These are phyloP conservation scores for Malurus alboscapulatus DNA, from an alignment of 2,113 vertebrate species.

Conservation along the genomic window DNA sequence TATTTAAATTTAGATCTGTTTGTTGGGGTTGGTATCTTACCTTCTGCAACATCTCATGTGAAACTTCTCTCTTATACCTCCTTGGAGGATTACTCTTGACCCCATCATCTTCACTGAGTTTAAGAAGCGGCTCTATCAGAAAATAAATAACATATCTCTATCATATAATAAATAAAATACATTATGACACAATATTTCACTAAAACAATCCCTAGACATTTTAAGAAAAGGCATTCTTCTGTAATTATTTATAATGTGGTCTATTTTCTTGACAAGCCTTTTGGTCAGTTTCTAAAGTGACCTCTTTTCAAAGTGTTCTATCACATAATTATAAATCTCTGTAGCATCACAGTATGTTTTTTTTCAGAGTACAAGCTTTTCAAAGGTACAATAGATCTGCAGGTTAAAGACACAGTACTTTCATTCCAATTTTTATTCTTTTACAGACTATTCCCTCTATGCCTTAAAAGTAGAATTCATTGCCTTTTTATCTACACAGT, in stretches of 20 bases:
- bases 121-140: constrained; percentile 78
- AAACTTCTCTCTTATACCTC: constrained; percentile 75
- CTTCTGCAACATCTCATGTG: constrained; percentile 82
- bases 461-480: constrained; percentile 77
- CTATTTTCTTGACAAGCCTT: constrained; percentile 73
- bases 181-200: constrained; percentile 69
- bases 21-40: constrained; percentile 70
- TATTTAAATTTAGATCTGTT: constrained; percentile 63
- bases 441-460: constrained; percentile 74
- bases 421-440: constrained; percentile 76
- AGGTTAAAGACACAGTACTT: constrained; percentile 77
- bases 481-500: constrained; percentile 79
- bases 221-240: constrained; percentile 65
- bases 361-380: constrained; percentile 68
- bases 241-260: constrained; percentile 77
- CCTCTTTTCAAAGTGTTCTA: constrained; percentile 67
- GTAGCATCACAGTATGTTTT: constrained; percentile 63
- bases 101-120: constrained; percentile 72
- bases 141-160: constrained; percentile 61
- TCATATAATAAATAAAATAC: constrained; percentile 75
- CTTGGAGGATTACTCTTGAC: constrained; percentile 79
- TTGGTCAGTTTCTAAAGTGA: constrained; percentile 67
- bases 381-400: constrained; percentile 77
- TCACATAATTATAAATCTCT: constrained; percentile 73
- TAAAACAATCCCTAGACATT: constrained; percentile 66